phyloP scores from a whole-genome alignment of 1,140 invertebrate species.

The Anastrepha ludens region DNA sequence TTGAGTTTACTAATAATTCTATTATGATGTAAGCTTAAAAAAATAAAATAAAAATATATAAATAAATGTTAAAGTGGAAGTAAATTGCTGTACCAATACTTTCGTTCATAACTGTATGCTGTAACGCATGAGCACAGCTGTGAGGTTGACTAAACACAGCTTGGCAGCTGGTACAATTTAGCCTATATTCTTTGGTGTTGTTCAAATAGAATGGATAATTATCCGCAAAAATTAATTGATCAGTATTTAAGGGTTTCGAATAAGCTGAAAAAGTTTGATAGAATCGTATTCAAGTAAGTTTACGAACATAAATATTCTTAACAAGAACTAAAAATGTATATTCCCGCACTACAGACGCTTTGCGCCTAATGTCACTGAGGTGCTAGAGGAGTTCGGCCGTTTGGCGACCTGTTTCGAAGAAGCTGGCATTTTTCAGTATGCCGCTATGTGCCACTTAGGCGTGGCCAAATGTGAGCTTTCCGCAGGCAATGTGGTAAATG shows the following conservation, averaged over 20 bases:
- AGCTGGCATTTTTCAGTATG: slow-evolving; percentile 69
- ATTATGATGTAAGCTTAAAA: too few species aligned
- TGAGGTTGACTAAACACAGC: neutral
- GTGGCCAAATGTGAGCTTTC: slow-evolving; percentile 69
- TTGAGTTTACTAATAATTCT: too few species aligned
- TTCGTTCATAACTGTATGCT: too few species aligned
- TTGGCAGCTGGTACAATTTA: neutral
- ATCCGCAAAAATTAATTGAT: slow-evolving; percentile 66
- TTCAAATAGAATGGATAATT: slow-evolving; percentile 61
- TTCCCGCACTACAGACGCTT: slow-evolving; percentile 63
- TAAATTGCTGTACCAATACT: too few species aligned
- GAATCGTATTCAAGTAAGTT: slow-evolving; percentile 71
- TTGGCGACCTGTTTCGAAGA: slow-evolving; percentile 70
- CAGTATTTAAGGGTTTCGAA: slow-evolving; percentile 69
- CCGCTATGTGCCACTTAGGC: slow-evolving; percentile 71
- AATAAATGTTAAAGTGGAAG: too few species aligned
- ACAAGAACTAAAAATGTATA: neutral
- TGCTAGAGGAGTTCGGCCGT: slow-evolving; percentile 68
- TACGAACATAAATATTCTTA: neutral
- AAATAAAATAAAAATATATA: too few species aligned
- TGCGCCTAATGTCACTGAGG: slow-evolving; percentile 68
- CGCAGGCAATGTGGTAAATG: slow-evolving; percentile 62
- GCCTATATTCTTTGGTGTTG: neutral
- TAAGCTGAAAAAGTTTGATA: slow-evolving; percentile 72
- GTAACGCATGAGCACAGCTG: neutral